Percentiles rank a stretch among this genome's conserved stretches.
These are phyloP conservation scores for Cerceris ruficornis DNA, from an alignment of 2,888 invertebrate genomes.

Conservation along the genomic window DNA sequence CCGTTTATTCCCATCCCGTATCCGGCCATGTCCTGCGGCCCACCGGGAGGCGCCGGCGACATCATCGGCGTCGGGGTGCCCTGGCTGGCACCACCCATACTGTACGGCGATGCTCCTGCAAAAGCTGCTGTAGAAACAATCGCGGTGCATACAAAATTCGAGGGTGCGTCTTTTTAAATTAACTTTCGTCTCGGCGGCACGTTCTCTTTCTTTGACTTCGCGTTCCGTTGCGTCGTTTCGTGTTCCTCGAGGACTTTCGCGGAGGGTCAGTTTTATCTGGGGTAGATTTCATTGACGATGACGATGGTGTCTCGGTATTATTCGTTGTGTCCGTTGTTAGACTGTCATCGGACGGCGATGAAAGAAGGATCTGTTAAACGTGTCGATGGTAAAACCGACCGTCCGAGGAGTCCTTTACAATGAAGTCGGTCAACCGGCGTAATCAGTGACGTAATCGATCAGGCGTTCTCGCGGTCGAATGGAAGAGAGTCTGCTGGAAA, in stretches of 20 bases:
- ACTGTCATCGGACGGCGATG: too few species aligned
- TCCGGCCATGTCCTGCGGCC: slow-evolving; percentile 93
- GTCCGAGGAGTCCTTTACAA: too few species aligned
- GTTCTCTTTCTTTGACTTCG: slow-evolving; percentile 12
- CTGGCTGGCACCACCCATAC: slow-evolving; percentile 92
- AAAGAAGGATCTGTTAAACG: too few species aligned
- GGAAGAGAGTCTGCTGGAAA: too few species aligned
- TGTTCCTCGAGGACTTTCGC: slow-evolving; percentile 19
- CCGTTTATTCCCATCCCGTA: slow-evolving; percentile 96
- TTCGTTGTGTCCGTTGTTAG: too few species aligned
- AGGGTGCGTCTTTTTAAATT: slow-evolving; percentile 71
- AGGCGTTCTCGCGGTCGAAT: too few species aligned
- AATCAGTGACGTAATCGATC: too few species aligned
- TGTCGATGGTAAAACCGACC: too few species aligned
- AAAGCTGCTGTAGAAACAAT: slow-evolving; percentile 82
- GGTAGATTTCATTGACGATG: too few species aligned
- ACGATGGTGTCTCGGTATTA: too few species aligned
- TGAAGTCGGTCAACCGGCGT: too few species aligned
- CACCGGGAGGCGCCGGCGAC: slow-evolving; percentile 93
- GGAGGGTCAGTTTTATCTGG: too few species aligned
- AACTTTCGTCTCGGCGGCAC: slow-evolving; percentile 51
- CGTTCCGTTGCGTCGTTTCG: slow-evolving; percentile 28
- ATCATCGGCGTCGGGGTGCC: slow-evolving; percentile 97
- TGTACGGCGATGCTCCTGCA: slow-evolving; percentile 92
- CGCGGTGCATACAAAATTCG: slow-evolving; percentile 81